These are phyloP conservation scores for Leptothorax acervorum DNA, from an alignment of 2,888 invertebrate genomes.

Conservation along the genomic window DNA sequence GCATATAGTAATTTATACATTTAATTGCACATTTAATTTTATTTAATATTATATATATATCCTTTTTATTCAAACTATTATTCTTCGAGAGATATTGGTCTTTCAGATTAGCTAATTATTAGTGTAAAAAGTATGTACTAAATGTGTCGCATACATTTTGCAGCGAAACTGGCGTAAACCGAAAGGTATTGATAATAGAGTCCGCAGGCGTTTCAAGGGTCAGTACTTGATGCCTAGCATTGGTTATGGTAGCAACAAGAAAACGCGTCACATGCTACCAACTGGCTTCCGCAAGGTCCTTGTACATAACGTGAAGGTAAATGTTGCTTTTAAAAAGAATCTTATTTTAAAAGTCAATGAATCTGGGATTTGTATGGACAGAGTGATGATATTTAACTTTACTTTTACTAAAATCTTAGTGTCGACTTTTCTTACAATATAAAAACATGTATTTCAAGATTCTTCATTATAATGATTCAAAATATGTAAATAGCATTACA, in stretches of 20 bases:
- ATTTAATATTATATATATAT: background rate
- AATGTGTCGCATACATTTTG: conserved; percentile 40
- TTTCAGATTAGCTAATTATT: background rate
- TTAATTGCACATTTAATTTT: no score
- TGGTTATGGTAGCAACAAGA: conserved; percentile 98
- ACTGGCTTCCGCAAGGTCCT: conserved; percentile 99
- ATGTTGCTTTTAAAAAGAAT: conserved; percentile 65
- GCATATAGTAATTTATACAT: no score
- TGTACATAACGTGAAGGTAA: conserved; percentile 94
- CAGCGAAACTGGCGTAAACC: conserved; percentile 99
- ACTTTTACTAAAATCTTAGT: background rate
- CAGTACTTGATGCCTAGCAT: conserved; percentile 99
- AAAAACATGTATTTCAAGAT: background rate
- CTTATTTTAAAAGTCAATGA: background rate
- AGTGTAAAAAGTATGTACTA: background rate
- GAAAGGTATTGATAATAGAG: conserved; percentile 99
- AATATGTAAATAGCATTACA: background rate
- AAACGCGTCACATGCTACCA: conserved; percentile 98
- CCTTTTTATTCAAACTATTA: background rate
- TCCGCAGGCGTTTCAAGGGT: conserved; percentile 99
- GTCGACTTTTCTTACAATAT: background rate
- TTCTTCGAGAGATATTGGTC: background rate
- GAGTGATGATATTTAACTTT: background rate
- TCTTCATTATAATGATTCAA: background rate
- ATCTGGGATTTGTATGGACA: background rate